Conservation (phyloP, 2,113 vertebrate species). For the Nesoenas mayeri region DNA sequence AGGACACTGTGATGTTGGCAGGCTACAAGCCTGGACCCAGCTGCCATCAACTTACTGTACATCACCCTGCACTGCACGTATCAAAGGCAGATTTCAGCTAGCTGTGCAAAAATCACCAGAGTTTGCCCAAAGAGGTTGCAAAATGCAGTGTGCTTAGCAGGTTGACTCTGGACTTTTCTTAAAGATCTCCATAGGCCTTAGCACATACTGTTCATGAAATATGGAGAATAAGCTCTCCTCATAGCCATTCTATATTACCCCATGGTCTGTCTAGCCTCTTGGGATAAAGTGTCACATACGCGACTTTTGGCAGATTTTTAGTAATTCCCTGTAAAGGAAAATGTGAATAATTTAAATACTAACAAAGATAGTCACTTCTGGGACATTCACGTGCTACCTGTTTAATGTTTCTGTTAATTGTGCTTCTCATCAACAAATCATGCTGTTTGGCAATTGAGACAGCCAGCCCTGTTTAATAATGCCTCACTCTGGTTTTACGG, state of each 20-base stretch:
- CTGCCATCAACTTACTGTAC: neutral
- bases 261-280: fast-evolving
- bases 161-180: neutral
- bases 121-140: neutral
- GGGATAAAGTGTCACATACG: neutral
- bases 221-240: neutral
- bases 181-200: neutral
- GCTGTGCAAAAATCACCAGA: neutral
- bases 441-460: neutral
- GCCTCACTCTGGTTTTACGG: fast-evolving
- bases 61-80: neutral
- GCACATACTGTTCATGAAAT: neutral
- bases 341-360: neutral
- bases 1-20: neutral
- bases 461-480: neutral
- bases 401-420: neutral
- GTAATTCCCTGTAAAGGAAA: neutral
- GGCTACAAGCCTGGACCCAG: neutral
- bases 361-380: neutral
- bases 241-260: neutral
- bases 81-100: neutral
- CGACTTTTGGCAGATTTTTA: neutral
- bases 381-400: neutral
- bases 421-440: neutral
- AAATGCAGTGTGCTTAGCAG: neutral